phyloP scores from a whole-genome alignment of 2,888 invertebrate species.

The Campoplex capitator region DNA sequence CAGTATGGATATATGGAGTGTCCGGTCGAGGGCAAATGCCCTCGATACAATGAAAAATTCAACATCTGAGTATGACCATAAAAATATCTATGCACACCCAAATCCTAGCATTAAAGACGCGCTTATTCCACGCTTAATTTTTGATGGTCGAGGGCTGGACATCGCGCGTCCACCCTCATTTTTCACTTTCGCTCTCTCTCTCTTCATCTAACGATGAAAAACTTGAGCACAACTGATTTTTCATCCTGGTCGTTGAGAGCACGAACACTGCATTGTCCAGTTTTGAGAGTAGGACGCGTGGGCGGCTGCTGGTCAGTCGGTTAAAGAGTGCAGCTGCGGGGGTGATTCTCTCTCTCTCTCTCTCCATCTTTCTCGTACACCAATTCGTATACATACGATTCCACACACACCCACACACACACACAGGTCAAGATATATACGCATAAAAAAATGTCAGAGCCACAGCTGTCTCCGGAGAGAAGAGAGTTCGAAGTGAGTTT shows the following conservation, averaged over 20 bases:
- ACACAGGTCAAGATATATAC: constrained; percentile 2
- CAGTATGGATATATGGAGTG: neutral
- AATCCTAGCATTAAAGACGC: constrained; percentile 45
- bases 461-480: constrained; percentile 53
- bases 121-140: constrained; percentile 54
- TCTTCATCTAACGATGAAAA: constrained; percentile 23
- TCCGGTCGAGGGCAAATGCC: constrained; percentile 46
- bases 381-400: constrained; percentile 5
- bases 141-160: constrained; percentile 57
- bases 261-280: constrained; percentile 58
- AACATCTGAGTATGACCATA: neutral
- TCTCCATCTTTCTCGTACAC: neutral
- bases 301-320: constrained; percentile 78
- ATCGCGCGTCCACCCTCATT: constrained; percentile 30
- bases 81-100: constrained; percentile 2
- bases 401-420: neutral
- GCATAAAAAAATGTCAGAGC: constrained; percentile 41
- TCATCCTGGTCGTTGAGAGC: constrained; percentile 27
- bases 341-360: constrained; percentile 53
- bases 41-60: constrained; percentile 34
- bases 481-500: constrained; percentile 20
- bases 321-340: constrained; percentile 72
- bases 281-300: constrained; percentile 72
- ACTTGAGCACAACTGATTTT: constrained; percentile 31
- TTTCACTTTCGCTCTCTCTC: constrained; percentile 15